Percentiles rank a stretch among this genome's conserved stretches.
Evolutionary conservation across 2,888 invertebrate species (phyloP).

Genomic region (Clunio marinus): DNA sequence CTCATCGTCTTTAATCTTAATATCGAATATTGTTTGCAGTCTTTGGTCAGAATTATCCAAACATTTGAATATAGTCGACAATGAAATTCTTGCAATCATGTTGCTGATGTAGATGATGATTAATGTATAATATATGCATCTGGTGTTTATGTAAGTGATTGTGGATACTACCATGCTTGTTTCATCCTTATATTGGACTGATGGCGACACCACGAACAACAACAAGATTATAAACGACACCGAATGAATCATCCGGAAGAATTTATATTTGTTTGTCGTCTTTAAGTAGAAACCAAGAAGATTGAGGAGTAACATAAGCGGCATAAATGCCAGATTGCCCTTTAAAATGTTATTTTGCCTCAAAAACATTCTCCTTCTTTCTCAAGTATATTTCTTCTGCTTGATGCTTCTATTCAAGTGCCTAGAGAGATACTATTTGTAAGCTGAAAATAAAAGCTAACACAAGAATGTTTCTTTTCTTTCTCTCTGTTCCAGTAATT

Average conservation of each 20-base stretch:
- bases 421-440: not conserved
- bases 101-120: slow-evolving; percentile 3
- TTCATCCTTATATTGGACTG: not conserved
- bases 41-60: not conserved
- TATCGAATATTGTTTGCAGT: not conserved
- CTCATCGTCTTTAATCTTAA: not conserved
- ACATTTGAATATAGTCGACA: not conserved
- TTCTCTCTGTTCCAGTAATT: slow-evolving; percentile 15
- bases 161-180: not conserved
- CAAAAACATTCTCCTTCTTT: not conserved
- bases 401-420: not conserved
- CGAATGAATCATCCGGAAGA: slow-evolving; percentile 8
- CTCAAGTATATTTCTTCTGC: not conserved
- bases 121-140: slow-evolving; percentile 7
- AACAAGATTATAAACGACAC: not conserved
- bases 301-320: not conserved
- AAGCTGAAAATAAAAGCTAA: not conserved
- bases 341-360: not conserved
- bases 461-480: not conserved
- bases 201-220: not conserved
- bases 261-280: not conserved
- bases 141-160: slow-evolving; percentile 16
- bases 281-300: slow-evolving; percentile 13
- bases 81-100: not conserved
- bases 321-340: slow-evolving; percentile 9